Percentiles rank a stretch among this genome's conserved stretches.
phyloP scores from a whole-genome alignment of 2,113 vertebrate species.

The Anolis carolinensis region DNA sequence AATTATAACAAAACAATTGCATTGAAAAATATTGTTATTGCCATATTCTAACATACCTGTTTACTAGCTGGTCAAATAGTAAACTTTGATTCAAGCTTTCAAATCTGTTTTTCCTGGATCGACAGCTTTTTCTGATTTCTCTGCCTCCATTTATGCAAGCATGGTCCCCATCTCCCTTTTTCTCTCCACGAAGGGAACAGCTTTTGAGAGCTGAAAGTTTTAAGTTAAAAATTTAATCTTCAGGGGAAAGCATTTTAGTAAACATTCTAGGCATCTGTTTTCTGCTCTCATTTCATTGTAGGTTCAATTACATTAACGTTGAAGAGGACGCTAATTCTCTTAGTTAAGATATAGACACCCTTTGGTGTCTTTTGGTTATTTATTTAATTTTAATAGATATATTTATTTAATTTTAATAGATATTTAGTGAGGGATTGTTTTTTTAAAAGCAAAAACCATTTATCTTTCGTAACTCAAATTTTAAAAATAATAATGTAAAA shows the following conservation, averaged over 20 bases:
- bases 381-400: background rate
- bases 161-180: constrained; percentile 88
- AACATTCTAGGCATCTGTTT: constrained; percentile 19
- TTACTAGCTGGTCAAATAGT: constrained; percentile 98
- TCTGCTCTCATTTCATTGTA: background rate
- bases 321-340: background rate
- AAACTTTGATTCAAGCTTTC: constrained; percentile 98
- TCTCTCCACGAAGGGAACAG: constrained; percentile 86
- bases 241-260: constrained; percentile 60
- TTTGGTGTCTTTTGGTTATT: background rate
- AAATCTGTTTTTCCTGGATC: constrained; percentile 94
- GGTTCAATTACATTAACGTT: background rate
- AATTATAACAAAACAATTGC: background rate
- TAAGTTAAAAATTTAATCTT: constrained; percentile 71
- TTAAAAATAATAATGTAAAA: background rate
- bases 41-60: constrained; percentile 85
- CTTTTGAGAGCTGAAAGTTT: constrained; percentile 87
- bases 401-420: background rate
- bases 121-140: constrained; percentile 94
- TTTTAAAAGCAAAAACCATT: background rate
- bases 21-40: background rate
- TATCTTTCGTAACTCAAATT: no score
- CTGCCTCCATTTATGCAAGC: constrained; percentile 94
- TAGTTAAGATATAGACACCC: background rate
- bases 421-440: background rate